A percentile compares a stretch with the other conserved stretches of the same genome.
Conservation (phyloP, 2,797 vertebrate genomes). For the Rhinatrema bivittatum region DNA sequence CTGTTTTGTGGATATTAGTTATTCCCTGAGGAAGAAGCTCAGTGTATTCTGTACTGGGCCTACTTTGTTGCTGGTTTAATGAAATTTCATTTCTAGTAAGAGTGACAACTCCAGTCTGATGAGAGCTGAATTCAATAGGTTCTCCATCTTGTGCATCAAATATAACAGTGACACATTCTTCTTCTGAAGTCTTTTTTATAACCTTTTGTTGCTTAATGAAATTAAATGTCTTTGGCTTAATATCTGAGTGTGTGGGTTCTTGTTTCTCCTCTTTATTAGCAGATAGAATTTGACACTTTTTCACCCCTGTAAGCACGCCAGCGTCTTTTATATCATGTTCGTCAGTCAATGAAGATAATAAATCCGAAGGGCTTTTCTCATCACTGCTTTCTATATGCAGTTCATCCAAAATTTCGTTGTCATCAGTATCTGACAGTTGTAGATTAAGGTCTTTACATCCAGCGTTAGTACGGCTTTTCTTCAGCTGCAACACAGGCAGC, state of each 20-base stretch:
- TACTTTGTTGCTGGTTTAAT: slow-evolving; percentile 31
- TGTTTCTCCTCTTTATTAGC: slow-evolving; percentile 48
- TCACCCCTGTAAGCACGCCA: slow-evolving; percentile 36
- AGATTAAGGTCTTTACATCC: slow-evolving; percentile 37
- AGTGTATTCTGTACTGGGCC: slow-evolving; percentile 41
- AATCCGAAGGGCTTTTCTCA: slow-evolving; percentile 55
- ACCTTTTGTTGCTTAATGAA: slow-evolving; percentile 64
- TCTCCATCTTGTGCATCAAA: slow-evolving; percentile 74
- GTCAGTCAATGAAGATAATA: slow-evolving; percentile 35
- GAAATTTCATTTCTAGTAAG: slow-evolving; percentile 51
- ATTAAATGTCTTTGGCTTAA: slow-evolving; percentile 58
- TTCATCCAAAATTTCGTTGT: slow-evolving; percentile 60
- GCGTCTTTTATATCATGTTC: slow-evolving; percentile 50
- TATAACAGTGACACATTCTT: slow-evolving; percentile 68
- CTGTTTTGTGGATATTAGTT: slow-evolving; percentile 48
- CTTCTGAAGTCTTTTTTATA: slow-evolving; percentile 67
- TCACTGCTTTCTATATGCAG: slow-evolving; percentile 57
- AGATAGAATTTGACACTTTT: slow-evolving; percentile 45
- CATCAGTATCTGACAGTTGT: slow-evolving; percentile 67
- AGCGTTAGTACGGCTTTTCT: slow-evolving; percentile 32
- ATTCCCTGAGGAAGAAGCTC: slow-evolving; percentile 59
- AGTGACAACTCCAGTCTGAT: slow-evolving; percentile 50
- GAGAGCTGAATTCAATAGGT: slow-evolving; percentile 69
- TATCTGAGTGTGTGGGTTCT: slow-evolving; percentile 49
- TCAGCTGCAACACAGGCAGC: slow-evolving; percentile 42